Evolutionary conservation across 37 sponge, comb jelly and placozoan genomes (phyloP).

Genomic region (Tethya wilhelma): DNA sequence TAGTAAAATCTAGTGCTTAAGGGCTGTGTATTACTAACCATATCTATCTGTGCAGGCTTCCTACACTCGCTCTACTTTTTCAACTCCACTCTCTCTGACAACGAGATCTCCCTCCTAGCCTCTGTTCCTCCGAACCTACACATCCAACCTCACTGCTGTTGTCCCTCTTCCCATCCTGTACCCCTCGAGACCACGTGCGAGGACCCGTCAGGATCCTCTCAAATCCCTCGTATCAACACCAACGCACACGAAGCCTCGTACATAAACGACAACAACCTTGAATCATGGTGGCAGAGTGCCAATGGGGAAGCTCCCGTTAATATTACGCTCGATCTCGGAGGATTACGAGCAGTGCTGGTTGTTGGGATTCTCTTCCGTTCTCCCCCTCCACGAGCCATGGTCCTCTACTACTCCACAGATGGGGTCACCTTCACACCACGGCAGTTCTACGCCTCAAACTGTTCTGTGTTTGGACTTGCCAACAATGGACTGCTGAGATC

Average conservation of each 20-base stretch:
- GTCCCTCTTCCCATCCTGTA: slow-evolving; percentile 65
- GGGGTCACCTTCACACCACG: slow-evolving; percentile 63
- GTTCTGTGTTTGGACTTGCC: slow-evolving; percentile 53
- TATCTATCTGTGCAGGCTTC: slow-evolving; percentile 33
- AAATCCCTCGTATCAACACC: slow-evolving; percentile 50
- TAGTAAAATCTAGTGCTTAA: not conserved
- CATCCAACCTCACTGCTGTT: slow-evolving; percentile 61
- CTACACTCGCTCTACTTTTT: slow-evolving; percentile 63
- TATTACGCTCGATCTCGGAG: slow-evolving; percentile 58
- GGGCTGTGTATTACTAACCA: not conserved
- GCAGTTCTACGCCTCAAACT: slow-evolving; percentile 81
- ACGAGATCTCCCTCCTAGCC: slow-evolving; percentile 42
- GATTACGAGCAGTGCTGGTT: slow-evolving; percentile 49
- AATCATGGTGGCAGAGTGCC: slow-evolving; percentile 80
- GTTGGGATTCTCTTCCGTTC: slow-evolving; percentile 61
- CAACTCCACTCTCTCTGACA: slow-evolving; percentile 44
- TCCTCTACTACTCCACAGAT: slow-evolving; percentile 68
- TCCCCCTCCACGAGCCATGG: slow-evolving; percentile 48
- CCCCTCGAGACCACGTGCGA: slow-evolving; percentile 30
- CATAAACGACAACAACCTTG: slow-evolving; percentile 43
- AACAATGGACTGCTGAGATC: slow-evolving; percentile 49
- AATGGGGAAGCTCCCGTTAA: slow-evolving; percentile 53
- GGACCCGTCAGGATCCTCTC: slow-evolving; percentile 1
- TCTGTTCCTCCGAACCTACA: slow-evolving; percentile 12
- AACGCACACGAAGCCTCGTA: slow-evolving; percentile 35